A percentile compares a stretch with the other conserved stretches of the same genome.
Conservation (phyloP, 2,797 vertebrate genomes). For the Salarias fasciatus region DNA sequence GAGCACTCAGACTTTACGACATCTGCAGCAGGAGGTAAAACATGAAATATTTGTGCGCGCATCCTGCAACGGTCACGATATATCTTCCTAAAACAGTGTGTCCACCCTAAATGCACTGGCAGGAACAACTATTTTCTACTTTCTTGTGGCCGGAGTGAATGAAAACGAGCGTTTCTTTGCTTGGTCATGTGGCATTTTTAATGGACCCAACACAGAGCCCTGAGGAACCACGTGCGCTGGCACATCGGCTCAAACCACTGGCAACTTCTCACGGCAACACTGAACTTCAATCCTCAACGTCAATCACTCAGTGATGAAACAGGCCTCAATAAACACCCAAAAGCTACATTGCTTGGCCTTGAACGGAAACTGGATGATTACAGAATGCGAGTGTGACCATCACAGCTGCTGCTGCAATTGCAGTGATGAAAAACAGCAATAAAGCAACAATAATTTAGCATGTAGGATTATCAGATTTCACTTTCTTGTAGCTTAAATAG, state of each 20-base stretch:
- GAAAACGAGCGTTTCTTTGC: constrained; percentile 35
- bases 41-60: too few species aligned
- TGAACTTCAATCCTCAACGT: constrained; percentile 41
- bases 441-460: constrained; percentile 1
- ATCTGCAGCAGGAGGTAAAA: too few species aligned
- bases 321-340: constrained; percentile 50
- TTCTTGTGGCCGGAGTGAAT: constrained; percentile 55
- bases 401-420: too few species aligned
- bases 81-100: too few species aligned
- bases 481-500: too few species aligned
- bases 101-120: too few species aligned
- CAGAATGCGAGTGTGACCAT: constrained; percentile 37
- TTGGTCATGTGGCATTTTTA: constrained; percentile 52
- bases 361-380: constrained; percentile 26
- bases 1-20: too few species aligned
- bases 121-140: constrained; percentile 15
- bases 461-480: too few species aligned
- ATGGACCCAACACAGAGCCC: constrained; percentile 59
- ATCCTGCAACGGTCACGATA: too few species aligned
- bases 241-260: constrained; percentile 37
- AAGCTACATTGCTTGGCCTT: constrained; percentile 28
- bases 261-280: constrained; percentile 27
- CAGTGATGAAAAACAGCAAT: constrained; percentile 31
- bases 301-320: constrained; percentile 42
- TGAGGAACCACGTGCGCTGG: constrained; percentile 58